Evolutionary conservation across 2,113 vertebrate genomes (phyloP).

Genomic region (Electrona antarctica): DNA sequence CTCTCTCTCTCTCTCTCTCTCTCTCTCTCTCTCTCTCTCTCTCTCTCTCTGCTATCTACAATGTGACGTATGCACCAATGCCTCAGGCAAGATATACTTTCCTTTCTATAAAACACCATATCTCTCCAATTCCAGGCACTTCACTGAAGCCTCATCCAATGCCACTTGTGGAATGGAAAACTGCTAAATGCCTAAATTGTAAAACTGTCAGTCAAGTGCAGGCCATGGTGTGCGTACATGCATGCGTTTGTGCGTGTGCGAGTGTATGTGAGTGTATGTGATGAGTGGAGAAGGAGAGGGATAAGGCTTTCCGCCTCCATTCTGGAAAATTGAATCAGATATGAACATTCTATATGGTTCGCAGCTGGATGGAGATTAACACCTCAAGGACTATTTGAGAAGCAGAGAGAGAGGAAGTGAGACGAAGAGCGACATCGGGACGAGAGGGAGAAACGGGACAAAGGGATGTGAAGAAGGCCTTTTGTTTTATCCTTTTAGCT

Average conservation of each 20-base stretch:
- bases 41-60: too few relatives aligned
- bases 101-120: too few relatives aligned
- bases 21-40: not conserved
- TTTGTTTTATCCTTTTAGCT: too few relatives aligned
- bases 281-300: not conserved
- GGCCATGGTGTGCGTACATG: not conserved
- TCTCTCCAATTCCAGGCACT: slow-evolving; percentile 45
- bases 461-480: not conserved
- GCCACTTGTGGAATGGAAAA: slow-evolving; percentile 55
- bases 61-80: too few relatives aligned
- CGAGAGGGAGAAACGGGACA: slow-evolving; percentile 4
- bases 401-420: slow-evolving; percentile 18
- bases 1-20: not conserved
- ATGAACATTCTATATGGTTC: slow-evolving; percentile 42
- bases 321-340: slow-evolving; percentile 67
- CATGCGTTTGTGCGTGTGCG: not conserved
- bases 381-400: slow-evolving; percentile 45
- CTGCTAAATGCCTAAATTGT: too few relatives aligned
- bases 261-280: slow-evolving; percentile 23
- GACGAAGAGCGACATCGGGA: slow-evolving; percentile 28
- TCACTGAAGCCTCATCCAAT: slow-evolving; percentile 48
- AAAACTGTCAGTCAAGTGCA: slow-evolving; percentile 55
- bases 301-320: slow-evolving; percentile 42
- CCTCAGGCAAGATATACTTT: too few relatives aligned
- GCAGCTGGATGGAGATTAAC: slow-evolving; percentile 51